These are phyloP conservation scores for Crotalus adamanteus DNA, from an alignment of 2,797 vertebrate species.

Conservation along the genomic window DNA sequence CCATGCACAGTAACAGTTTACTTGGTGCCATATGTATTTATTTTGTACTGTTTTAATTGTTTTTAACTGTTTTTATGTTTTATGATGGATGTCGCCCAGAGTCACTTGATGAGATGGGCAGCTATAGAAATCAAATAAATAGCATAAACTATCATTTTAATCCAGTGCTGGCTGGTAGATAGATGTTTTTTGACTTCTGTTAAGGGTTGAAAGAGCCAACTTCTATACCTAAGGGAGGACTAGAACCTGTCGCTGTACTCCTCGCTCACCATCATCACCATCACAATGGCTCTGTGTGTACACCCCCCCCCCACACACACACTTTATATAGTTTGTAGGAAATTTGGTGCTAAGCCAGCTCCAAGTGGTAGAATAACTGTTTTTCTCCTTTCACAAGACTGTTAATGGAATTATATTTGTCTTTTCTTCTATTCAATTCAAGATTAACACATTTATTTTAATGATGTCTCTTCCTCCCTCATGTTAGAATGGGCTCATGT, in stretches of 20 bases:
- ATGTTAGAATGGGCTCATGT: constrained; percentile 92
- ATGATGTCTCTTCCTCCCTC: background rate
- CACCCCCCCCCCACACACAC: background rate
- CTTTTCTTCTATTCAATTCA: background rate
- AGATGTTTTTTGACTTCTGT: background rate
- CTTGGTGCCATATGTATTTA: background rate
- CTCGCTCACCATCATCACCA: background rate
- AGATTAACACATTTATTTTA: background rate
- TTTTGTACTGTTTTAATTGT: background rate
- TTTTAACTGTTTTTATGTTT: background rate
- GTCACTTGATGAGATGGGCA: background rate
- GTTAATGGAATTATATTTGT: background rate
- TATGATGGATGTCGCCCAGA: background rate
- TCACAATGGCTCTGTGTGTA: background rate
- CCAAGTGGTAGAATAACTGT: constrained; percentile 3
- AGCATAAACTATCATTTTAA: background rate
- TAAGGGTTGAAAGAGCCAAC: background rate
- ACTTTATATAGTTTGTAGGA: background rate
- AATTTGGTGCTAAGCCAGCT: constrained; percentile 19
- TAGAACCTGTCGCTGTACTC: background rate
- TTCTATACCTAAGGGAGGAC: background rate
- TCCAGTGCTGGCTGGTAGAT: background rate
- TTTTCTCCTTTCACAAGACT: background rate
- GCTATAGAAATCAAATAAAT: background rate
- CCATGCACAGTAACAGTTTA: background rate